Evolutionary conservation across 2,888 invertebrate species (phyloP), one percentile per base, ranked within the genome.

Genomic region (Hirtodrosophila alboralis): DNA sequence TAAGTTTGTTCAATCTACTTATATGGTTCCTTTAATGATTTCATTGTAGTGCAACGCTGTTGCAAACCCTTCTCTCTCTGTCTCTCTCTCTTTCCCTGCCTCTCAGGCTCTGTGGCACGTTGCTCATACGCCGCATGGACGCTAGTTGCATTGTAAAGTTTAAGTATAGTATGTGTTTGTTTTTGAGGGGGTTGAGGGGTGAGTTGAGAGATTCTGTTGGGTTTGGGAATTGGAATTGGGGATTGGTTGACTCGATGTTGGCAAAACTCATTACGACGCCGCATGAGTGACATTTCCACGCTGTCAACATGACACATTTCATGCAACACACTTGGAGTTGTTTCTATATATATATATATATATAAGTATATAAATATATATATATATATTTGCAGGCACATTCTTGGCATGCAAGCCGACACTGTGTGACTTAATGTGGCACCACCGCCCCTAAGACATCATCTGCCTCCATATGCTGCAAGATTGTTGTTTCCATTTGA

Each of bases 261-360:
- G 78, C 64, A 78, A 81, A 81, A 84, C 81, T 76, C 77, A 84
- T 81, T 81, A 86, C 85, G 67, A 75, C 73, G 77, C 69, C 77
- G 68, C 81, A 86, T 86, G 81, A 81, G 80, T 86, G 81, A 86
- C 81, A 86, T 84, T 86, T 86, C 86, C 63, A 71, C 81, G 84
- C 68, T 71, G 84, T 86, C 81, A 80, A 86, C 86, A 81, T 86
- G 81, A 81, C 81, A 86, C 86, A 80, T 81, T 84, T 84, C 73
- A 68, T 63, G 74, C 58, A 30, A 49, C 44, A 51, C 27, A 44
- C 44, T n/a, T n/a, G n/a, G n/a, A n/a, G n/a, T n/a, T n/a, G n/a
- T n/a, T n/a, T n/a, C n/a, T n/a, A n/a, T n/a, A n/a, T n/a, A n/a
- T n/a, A n/a, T n/a, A 31, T 13, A 51, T 10, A 53, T 14, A 43